These are phyloP conservation scores for Nothocercus julius DNA, from an alignment of 2,113 vertebrate species.

Conservation along the genomic window DNA sequence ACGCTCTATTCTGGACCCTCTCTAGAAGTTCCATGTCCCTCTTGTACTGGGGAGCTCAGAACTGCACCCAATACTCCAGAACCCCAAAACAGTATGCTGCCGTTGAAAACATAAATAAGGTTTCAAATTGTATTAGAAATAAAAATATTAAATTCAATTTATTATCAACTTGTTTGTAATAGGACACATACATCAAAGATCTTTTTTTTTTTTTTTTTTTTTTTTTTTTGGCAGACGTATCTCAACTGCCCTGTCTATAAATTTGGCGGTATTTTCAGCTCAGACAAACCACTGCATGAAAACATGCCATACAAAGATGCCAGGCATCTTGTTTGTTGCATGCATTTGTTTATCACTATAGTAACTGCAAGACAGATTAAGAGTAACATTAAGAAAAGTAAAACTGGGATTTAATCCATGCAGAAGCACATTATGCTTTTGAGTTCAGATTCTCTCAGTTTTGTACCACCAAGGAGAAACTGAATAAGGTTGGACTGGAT, in stretches of 20 bases:
- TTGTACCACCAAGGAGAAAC: neutral
- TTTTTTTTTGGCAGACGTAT: neutral
- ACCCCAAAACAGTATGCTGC: neutral
- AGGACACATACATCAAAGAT: neutral
- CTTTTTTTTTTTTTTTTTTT: neutral
- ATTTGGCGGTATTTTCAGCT: neutral
- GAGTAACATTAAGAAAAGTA: constrained; percentile 13
- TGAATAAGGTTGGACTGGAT: neutral
- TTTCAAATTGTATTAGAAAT: neutral
- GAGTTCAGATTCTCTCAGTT: neutral
- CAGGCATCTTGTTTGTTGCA: neutral
- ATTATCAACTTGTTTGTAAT: neutral
- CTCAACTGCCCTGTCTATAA: neutral
- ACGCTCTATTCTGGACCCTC: no score
- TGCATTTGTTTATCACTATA: constrained; percentile 50
- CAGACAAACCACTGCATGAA: neutral
- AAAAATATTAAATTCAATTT: neutral
- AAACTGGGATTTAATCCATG: neutral
- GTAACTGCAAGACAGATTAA: constrained; percentile 45
- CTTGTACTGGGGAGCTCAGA: no score
- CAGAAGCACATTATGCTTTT: neutral
- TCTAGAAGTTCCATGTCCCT: no score
- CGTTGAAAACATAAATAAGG: neutral
- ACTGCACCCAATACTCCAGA: neutral
- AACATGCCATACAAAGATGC: neutral